Percentiles rank a stretch among this genome's conserved stretches.
These are phyloP conservation scores for Helostoma temminkii DNA, from an alignment of 2,797 vertebrate species.

Conservation along the genomic window DNA sequence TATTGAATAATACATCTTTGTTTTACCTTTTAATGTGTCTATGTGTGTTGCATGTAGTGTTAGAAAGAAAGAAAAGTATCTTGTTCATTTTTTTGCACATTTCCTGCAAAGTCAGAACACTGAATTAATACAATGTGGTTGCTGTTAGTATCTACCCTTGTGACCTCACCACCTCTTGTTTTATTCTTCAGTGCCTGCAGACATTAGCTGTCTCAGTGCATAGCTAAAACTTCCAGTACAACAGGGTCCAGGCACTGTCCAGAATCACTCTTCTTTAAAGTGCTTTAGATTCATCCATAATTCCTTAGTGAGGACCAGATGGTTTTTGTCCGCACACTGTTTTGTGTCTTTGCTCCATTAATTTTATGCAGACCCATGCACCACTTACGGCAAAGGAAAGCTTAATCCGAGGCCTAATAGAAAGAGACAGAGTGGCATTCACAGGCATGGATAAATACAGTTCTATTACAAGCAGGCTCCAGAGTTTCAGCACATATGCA, in stretches of 20 bases:
- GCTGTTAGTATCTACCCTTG: background rate
- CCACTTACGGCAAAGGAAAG: conserved; percentile 53
- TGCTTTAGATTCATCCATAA: conserved; percentile 57
- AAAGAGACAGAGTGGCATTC: conserved; percentile 63
- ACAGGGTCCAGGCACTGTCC: conserved; percentile 35
- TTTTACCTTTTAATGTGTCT: background rate
- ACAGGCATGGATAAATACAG: conserved; percentile 49
- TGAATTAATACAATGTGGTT: background rate
- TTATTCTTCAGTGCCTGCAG: conserved; percentile 4
- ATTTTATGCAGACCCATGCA: conserved; percentile 58
- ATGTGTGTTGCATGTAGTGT: too few species aligned
- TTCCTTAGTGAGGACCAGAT: conserved; percentile 65
- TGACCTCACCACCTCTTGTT: background rate
- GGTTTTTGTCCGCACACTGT: conserved; percentile 65
- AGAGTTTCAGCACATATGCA: conserved; percentile 52
- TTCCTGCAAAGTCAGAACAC: background rate
- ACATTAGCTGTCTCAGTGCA: conserved; percentile 32
- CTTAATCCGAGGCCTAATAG: conserved; percentile 48
- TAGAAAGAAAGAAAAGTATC: too few species aligned
- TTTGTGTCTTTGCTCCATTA: conserved; percentile 43
- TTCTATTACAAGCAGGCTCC: conserved; percentile 37
- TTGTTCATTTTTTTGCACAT: too few species aligned
- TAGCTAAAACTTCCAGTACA: conserved; percentile 20
- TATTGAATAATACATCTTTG: background rate
- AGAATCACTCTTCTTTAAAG: conserved; percentile 34